A percentile compares a stretch with the other conserved stretches of the same genome.
phyloP scores from a whole-genome alignment of 2,113 vertebrate genomes.

The Uropsilus gracilis region DNA sequence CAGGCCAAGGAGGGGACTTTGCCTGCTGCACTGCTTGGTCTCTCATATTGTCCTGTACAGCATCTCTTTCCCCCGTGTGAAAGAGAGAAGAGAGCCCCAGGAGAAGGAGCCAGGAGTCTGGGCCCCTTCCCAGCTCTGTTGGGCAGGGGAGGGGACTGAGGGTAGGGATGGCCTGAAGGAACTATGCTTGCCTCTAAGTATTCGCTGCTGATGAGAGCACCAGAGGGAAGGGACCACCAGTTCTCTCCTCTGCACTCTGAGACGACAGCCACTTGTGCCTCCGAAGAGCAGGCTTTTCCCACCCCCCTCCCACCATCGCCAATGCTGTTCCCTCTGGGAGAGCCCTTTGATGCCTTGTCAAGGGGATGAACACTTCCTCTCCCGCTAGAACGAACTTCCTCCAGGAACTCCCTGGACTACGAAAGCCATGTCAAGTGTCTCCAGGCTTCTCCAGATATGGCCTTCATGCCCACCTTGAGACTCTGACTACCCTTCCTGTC shows the following conservation, averaged over 20 bases:
- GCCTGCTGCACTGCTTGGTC: neutral
- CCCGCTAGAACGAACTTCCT: neutral
- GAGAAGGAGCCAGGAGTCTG: accelerated
- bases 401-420: neutral
- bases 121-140: neutral
- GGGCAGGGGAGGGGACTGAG: accelerated
- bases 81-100: too few relatives aligned
- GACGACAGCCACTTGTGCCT: too few relatives aligned
- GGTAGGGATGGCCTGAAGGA: accelerated
- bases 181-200: too few relatives aligned
- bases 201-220: accelerated
- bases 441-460: neutral
- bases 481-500: neutral
- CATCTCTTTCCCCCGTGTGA: neutral
- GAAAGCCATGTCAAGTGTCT: neutral
- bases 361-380: too few relatives aligned
- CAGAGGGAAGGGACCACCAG: neutral
- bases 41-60: too few relatives aligned
- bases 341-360: neutral
- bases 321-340: neutral
- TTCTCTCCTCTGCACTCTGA: accelerated
- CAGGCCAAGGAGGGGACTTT: neutral
- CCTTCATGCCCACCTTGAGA: neutral
- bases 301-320: neutral
- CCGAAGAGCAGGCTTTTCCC: neutral